Base-by-base conservation (phyloP, 2,797 vertebrate genomes). In the Rhinoraja longicauda region DNA sequence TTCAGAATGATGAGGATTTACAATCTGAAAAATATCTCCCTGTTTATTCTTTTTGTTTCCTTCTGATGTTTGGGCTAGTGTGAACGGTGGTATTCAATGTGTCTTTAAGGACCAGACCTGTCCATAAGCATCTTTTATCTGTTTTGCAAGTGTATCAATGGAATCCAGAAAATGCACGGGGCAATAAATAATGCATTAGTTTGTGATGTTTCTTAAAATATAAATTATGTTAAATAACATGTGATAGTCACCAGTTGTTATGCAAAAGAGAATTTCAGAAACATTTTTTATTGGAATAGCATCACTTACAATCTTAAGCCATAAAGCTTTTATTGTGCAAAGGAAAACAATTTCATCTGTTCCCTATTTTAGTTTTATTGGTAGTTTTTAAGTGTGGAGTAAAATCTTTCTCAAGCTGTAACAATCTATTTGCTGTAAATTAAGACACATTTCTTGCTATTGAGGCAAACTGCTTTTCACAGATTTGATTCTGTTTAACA, bases 1-100 rank as follows among this genome's bases (percentile, higher is more conserved):
- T 91, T 91, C 67, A 91, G 90, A 73, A 91, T 45, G 67, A 39
- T 91, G 67, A 39, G 64, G 90, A 45, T 73, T 91, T 26, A 53
- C 53, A 39, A 45, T 92, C 70, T 75, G 39, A 92, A 39, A 92
- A 92, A 73, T 17, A 92, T 26, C 26, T 92, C 39, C 72, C 67
- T 39, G 73, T 70, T 73, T 7, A 39, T 90, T 70, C 32, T 21
- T 9, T 91, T 45, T 45, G 15, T 5, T 15, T 73, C 39, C 45
- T 32, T 45, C 36, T 91, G 62, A 90, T 32, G 24, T 64, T 72
- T 64, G 90, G 39, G 32, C 57, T 53, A 86, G 64, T 90, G 67
- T 72, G 32, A 72, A 26, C 9, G 67, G 62, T 64, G 72, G 67
- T 45, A 45, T 39, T 64, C 32, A 67, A 64, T 67, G 15, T 36